A percentile compares a stretch with the other conserved stretches of the same genome.
Conservation (phyloP, 1,140 invertebrate genomes). For the Asbolus verrucosus region DNA sequence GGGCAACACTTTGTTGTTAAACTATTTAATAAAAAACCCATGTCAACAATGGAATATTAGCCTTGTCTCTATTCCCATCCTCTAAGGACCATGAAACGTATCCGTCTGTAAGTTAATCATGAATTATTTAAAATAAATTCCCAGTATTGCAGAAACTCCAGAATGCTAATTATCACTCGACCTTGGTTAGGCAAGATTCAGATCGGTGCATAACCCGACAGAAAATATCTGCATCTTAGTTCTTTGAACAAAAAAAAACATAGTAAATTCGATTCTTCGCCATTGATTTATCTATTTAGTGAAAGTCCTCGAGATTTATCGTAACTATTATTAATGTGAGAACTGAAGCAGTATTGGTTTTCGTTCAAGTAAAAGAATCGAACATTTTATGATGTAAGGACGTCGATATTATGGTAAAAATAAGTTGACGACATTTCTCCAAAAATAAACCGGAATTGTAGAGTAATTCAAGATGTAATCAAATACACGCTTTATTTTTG, state of each 20-base stretch:
- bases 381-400: too few species aligned
- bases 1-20: slow-evolving; percentile 4
- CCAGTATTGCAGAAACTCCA: slow-evolving; percentile 8
- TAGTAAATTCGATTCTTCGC: neutral
- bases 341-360: neutral
- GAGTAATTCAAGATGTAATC: too few species aligned
- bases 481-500: too few species aligned
- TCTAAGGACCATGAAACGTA: slow-evolving; percentile 14
- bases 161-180: slow-evolving; percentile 3
- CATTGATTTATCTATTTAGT: slow-evolving; percentile 13
- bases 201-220: neutral
- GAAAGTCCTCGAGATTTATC: slow-evolving; percentile 1
- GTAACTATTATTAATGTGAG: slow-evolving; percentile 17
- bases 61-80: slow-evolving; percentile 34
- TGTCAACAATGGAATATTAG: slow-evolving; percentile 29
- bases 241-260: neutral
- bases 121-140: slow-evolving; percentile 27
- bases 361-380: too few species aligned
- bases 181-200: slow-evolving; percentile 17
- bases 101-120: slow-evolving; percentile 14
- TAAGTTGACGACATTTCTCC: too few species aligned
- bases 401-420: too few species aligned
- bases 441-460: too few species aligned
- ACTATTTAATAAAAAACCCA: slow-evolving; percentile 28
- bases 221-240: neutral